Evolutionary conservation across 2,888 invertebrate genomes (phyloP).

Genomic region (Cantharis nigra): DNA sequence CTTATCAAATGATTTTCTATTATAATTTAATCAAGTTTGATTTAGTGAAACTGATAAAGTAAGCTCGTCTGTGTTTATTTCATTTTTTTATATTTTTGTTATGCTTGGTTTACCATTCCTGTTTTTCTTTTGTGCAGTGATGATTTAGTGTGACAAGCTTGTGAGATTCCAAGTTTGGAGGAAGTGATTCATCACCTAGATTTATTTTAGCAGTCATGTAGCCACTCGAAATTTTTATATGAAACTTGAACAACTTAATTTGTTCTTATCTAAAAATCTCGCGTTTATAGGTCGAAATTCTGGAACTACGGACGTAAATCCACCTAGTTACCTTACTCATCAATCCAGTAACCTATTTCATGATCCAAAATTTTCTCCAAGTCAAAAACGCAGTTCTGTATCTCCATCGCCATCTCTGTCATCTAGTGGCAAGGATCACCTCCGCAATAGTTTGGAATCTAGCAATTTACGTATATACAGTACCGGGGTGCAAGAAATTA

Average conservation of each 20-base stretch:
- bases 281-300: conserved; percentile 50
- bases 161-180: not conserved
- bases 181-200: not conserved
- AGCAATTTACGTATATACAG: conserved; percentile 32
- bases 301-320: conserved; percentile 47
- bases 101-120: not conserved
- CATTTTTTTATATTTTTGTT: not conserved
- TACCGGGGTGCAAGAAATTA: conserved; percentile 68
- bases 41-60: not conserved
- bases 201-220: not conserved
- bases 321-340: conserved; percentile 40
- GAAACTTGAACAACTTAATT: not conserved
- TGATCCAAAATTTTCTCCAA: conserved; percentile 48
- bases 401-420: conserved; percentile 50
- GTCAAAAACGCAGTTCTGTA: conserved; percentile 48
- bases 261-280: not conserved
- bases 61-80: not conserved
- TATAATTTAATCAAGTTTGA: not conserved
- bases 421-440: conserved; percentile 41
- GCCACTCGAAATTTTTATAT: not conserved
- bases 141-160: not conserved
- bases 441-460: conserved; percentile 40
- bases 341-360: conserved; percentile 42
- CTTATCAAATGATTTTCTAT: not conserved
- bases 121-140: not conserved